Conservation (phyloP, 2,113 vertebrate species). For the Notarius quadriscutis region DNA sequence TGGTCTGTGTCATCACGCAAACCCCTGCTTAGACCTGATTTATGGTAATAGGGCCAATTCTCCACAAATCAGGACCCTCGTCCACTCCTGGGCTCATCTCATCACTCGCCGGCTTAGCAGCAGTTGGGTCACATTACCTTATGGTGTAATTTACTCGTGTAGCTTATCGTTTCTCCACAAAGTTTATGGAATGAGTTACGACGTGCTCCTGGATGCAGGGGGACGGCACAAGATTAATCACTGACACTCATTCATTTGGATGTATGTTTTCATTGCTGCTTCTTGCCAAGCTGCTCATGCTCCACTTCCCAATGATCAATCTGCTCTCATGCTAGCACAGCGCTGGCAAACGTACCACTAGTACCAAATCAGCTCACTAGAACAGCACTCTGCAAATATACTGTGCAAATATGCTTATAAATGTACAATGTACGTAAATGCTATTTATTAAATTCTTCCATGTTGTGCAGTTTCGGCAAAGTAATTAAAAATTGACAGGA, state of each 20-base stretch:
- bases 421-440: not conserved
- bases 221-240: constrained; percentile 53
- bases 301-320: constrained; percentile 47
- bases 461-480: not conserved
- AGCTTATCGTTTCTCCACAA: constrained; percentile 48
- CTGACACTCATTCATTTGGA: constrained; percentile 59
- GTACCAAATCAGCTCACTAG: not conserved
- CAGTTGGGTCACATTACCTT: constrained; percentile 50
- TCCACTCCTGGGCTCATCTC: constrained; percentile 22
- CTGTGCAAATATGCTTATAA: constrained; percentile 2
- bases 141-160: constrained; percentile 55
- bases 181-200: constrained; percentile 58
- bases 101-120: constrained; percentile 36
- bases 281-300: constrained; percentile 45
- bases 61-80: constrained; percentile 48
- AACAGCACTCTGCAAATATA: not conserved
- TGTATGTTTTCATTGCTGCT: constrained; percentile 55
- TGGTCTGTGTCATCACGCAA: constrained; percentile 33
- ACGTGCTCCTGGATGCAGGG: constrained; percentile 37
- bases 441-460: not conserved
- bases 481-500: not conserved
- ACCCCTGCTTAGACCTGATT: constrained; percentile 47
- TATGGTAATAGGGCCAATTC: constrained; percentile 53
- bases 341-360: not conserved
- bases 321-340: constrained; percentile 35